phyloP scores from a whole-genome alignment of 1,140 invertebrate genomes.

The Pogonomyrmex californicus region DNA sequence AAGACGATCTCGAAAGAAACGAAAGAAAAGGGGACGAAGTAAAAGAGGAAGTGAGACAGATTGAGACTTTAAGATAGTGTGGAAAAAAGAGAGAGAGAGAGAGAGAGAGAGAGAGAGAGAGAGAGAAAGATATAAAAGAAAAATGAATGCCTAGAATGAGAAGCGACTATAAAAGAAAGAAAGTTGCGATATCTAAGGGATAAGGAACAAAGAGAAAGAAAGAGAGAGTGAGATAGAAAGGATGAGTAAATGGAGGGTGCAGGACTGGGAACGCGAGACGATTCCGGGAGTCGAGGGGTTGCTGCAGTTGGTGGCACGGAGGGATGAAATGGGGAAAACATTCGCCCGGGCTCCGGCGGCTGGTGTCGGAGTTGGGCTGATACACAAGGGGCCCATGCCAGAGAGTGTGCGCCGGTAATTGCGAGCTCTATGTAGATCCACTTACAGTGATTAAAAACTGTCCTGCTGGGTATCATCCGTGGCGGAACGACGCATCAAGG shows the following conservation, averaged over 20 bases:
- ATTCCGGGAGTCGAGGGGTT: constrained; percentile 63
- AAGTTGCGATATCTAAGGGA: constrained; percentile 55
- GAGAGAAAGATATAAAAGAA: constrained; percentile 1
- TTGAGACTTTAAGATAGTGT: neutral
- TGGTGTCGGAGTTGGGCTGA: constrained; percentile 72
- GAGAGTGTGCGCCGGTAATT: constrained; percentile 85
- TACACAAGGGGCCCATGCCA: constrained; percentile 82
- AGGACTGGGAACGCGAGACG: constrained; percentile 37
- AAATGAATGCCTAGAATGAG: constrained; percentile 42
- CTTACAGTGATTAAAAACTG: constrained; percentile 88
- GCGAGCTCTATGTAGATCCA: constrained; percentile 86
- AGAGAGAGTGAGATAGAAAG: constrained; percentile 39
- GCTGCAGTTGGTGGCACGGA: constrained; percentile 53
- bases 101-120: neutral
- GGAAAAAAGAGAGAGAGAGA: neutral
- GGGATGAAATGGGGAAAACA: constrained; percentile 80
- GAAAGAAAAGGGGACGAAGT: neutral
- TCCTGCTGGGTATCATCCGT: constrained; percentile 84
- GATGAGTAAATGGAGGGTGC: neutral
- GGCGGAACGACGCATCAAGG: constrained; percentile 65
- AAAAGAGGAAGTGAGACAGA: neutral
- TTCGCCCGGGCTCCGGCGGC: constrained; percentile 65
- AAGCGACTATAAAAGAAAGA: constrained; percentile 31
- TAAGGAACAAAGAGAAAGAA: neutral
- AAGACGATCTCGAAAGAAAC: neutral